Evolutionary conservation across 1,140 invertebrate species (phyloP), one percentile per base, ranked within the genome.

Genomic region (Campoletis sonorensis): DNA sequence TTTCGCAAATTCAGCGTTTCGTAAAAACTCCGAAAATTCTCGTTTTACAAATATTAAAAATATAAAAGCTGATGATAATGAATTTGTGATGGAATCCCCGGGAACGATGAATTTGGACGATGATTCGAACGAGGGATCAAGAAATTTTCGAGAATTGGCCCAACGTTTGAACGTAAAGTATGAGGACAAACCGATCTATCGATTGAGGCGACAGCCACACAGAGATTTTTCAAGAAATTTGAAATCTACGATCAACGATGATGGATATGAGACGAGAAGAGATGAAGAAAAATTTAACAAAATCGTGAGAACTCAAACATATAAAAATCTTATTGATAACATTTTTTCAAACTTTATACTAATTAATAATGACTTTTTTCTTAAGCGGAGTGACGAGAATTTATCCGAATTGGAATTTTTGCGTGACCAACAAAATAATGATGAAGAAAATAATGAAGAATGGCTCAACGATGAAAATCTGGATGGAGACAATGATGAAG

Each of bases 381-480:
- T 11, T n/a, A 67, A 78, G n/a, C 16, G 58, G 10, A 40, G 37
- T 21, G 13, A 40, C 1, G 76, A 78, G 4, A 23, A 78, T 78
- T 16, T 27, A 3, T 26, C 51, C 18, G 23, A 27, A 54, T 64
- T 87, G 13, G 85, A 87, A 68, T 86, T 88, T 76, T 75, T 87
- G 23, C 71, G 79, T 18, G 81, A 86, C 27, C 81, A 85, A 3
- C 80, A 81, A 4, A 67, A 79, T 77, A 79, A 86, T 49, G 73
- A 81, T 21, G 58, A 61, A 0, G 76, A 71, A 4, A 71, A 83
- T 21, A 81, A 86, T 11, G 51, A 79, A 67, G 90, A 92, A 78
- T 87, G 90, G 21, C 90, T 91, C 77, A 90, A 11, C 16, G 40
- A 92, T 82, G 90, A 92, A 77, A 78, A 87, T 45, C 73, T 79